These are phyloP conservation scores for Thamnophis sirtalis DNA, from an alignment of 2,113 vertebrate genomes.

Conservation along the genomic window DNA sequence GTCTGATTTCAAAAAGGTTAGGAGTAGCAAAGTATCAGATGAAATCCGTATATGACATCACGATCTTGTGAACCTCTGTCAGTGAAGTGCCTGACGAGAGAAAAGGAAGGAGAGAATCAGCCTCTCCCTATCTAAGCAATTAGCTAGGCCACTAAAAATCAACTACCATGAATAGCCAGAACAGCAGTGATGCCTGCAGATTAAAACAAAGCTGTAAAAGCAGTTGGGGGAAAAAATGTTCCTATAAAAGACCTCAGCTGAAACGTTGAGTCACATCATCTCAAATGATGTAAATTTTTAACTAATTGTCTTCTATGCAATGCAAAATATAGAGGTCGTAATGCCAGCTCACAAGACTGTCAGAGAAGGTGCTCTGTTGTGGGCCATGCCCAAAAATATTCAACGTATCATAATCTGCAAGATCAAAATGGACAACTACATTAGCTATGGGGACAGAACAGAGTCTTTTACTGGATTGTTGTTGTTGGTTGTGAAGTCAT, in stretches of 20 bases:
- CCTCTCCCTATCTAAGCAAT: constrained; percentile 47
- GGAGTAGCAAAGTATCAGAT: constrained; percentile 4
- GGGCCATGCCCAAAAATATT: background rate
- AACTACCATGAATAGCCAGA: background rate
- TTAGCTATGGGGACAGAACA: background rate
- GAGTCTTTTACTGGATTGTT: too few relatives aligned
- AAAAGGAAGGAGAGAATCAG: constrained; percentile 1
- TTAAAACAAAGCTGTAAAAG: background rate
- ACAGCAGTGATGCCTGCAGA: background rate
- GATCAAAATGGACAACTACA: background rate
- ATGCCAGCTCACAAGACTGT: background rate
- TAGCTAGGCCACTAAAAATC: constrained; percentile 32
- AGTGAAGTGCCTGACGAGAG: constrained; percentile 8
- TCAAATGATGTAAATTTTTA: background rate
- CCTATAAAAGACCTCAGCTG: background rate
- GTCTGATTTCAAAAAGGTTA: constrained; percentile 4
- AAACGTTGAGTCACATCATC: background rate
- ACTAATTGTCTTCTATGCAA: background rate
- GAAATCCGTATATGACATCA: constrained; percentile 25
- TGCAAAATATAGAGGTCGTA: background rate
- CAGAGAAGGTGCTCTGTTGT: background rate
- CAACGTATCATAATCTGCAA: background rate
- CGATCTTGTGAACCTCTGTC: constrained; percentile 10
- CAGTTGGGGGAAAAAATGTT: background rate
- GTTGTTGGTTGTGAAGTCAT: too few relatives aligned